These are phyloP conservation scores for Halcyon chelicuti DNA, from an alignment of 2,797 vertebrate species.

Conservation along the genomic window DNA sequence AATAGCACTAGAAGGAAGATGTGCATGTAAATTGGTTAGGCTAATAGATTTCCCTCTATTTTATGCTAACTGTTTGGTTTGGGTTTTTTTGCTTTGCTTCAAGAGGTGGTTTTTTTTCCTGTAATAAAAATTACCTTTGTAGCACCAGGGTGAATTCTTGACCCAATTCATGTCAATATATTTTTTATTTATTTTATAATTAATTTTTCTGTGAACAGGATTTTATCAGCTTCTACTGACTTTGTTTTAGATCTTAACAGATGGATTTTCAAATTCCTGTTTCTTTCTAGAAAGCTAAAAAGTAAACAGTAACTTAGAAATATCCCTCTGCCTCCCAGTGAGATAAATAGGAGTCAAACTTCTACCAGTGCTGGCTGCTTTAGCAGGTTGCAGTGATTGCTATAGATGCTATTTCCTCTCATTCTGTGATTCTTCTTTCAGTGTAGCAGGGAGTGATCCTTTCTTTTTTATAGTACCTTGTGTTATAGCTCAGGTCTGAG, in stretches of 20 bases:
- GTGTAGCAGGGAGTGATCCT: not conserved
- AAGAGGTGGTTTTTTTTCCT: not conserved
- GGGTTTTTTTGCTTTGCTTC: not conserved
- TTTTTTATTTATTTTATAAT: not conserved
- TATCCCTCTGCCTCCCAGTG: not conserved
- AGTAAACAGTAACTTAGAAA: not conserved
- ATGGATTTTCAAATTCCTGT: not conserved
- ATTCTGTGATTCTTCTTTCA: not conserved
- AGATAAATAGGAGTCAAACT: not conserved
- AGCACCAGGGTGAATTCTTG: not conserved
- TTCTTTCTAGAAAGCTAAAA: not conserved
- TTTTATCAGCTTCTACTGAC: not conserved
- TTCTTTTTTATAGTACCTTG: not conserved
- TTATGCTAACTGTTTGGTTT: not conserved
- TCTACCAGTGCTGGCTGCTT: not conserved
- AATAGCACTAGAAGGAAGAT: not conserved
- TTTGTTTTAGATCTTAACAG: not conserved
- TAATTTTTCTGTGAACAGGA: not conserved
- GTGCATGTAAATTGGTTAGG: not conserved
- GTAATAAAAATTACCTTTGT: not conserved
- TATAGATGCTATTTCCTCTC: not conserved
- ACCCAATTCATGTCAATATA: not conserved
- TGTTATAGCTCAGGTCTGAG: not conserved
- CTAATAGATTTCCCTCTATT: not conserved
- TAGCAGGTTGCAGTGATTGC: not conserved